Evolutionary conservation across 1,140 invertebrate genomes (phyloP).

Genomic region (Drosophila tropicalis): DNA sequence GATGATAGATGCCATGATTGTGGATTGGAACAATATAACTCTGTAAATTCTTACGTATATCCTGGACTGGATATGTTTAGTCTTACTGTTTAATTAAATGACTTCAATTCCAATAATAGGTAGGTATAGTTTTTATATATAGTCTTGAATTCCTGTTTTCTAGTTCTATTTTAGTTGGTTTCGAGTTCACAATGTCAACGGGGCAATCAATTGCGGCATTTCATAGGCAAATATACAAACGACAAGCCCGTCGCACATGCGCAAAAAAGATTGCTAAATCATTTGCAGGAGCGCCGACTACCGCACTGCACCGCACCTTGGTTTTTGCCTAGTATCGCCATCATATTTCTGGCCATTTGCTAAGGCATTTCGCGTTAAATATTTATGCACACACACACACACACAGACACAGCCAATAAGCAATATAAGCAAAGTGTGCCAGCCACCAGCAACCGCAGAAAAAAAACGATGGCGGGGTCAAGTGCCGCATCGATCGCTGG

Average conservation of each 20-base stretch:
- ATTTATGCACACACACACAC: conserved; percentile 56
- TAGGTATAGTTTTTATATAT: too few relatives aligned
- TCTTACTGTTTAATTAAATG: too few relatives aligned
- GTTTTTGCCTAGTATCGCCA: conserved; percentile 9
- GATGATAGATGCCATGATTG: too few relatives aligned
- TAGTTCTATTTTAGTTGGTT: not conserved
- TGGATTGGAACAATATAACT: too few relatives aligned
- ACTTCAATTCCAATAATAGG: too few relatives aligned
- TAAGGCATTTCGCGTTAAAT: conserved; percentile 76
- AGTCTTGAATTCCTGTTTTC: not conserved
- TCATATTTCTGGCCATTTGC: conserved; percentile 40
- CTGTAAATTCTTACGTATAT: too few relatives aligned
- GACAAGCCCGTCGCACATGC: conserved; percentile 54
- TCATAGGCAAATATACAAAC: conserved; percentile 36
- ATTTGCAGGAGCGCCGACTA: conserved; percentile 60
- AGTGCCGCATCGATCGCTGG: conserved; percentile 55
- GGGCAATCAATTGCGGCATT: conserved; percentile 36
- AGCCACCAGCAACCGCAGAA: conserved; percentile 40
- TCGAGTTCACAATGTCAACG: conserved; percentile 24
- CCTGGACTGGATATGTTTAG: too few relatives aligned
- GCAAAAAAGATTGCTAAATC: conserved; percentile 50
- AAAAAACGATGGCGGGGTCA: conserved; percentile 56
- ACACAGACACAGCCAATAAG: conserved; percentile 73
- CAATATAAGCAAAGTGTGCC: conserved; percentile 73
- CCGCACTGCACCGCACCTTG: conserved; percentile 16